Base-by-base conservation (phyloP, 1,140 invertebrate species). In the Monochamus saltuarius region DNA sequence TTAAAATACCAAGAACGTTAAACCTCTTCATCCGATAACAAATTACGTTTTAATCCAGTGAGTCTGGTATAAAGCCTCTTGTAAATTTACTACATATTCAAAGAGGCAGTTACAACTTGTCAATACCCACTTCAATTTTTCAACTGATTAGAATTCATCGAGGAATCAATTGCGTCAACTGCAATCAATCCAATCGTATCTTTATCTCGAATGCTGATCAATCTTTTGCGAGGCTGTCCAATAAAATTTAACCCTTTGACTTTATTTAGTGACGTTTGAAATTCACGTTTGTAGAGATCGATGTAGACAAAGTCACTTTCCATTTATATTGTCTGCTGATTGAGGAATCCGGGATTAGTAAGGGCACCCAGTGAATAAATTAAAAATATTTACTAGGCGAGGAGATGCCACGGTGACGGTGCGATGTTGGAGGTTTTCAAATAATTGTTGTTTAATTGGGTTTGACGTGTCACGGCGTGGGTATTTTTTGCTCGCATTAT, bases 61-160 rank as follows among this genome's bases (percentile, higher is more conserved):
- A 29, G 22, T 29, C 22, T 29, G 22, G 22, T 6, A 29, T 29
- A 29, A 29, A 29, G 22, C 22, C 22, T 29, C 22, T 29, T 29
- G 22, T 29, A 29, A 29, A 29, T 29, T 29, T 29, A 29, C 22
- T 29, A 29, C 22, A 29, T 19, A 58, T 58, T 58, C 56, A 50
- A 58, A 58, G 56, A 49, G 43, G 17, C 46, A 50, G 45, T 46
- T 46, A 46, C 43, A 46, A 17, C 43, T 50, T 59, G 57, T 59
- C 57, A 59, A 53, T 59, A 59, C 38, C 57, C 50, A 53, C 49
- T 59, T 59, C 57, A 59, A 59, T 59, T 59, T 59, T 39, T 59
- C 37, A 50, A 59, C 53, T 53, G 57, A 59, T 59, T 59, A 53
- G 57, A 49, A 59, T 53, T 59, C 43, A 46, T 46, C 43, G 43